Base-by-base conservation (phyloP, 2,888 invertebrate genomes). In the Leptogaster cylindrica region DNA sequence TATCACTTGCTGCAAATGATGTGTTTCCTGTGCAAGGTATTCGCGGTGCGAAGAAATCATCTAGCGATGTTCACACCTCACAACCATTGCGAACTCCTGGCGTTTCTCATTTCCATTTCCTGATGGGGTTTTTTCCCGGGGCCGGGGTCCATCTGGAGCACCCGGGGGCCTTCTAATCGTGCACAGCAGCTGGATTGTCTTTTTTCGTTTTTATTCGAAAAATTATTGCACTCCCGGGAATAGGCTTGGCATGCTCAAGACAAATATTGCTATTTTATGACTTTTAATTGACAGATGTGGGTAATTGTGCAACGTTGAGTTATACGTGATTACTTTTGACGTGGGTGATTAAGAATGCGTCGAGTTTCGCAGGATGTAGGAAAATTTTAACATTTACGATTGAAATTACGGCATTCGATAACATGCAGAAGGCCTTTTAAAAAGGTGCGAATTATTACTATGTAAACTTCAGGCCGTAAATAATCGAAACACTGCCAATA, bases 231-330 rank as follows among this genome's bases (percentile, higher is more conserved):
- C 44, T 10, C 10, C n/a, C 61, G 44, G 44, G 61, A 41, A 28
- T 61, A 28, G 61, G 61, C 61, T 61, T 61, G 61, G 61, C 61
- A 44, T 61, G 61, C 61, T 28, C 16, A 61, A 61, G 28, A 28
- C 61, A 61, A 61, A 61, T 61, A 61, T 61, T 61, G 44, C 44
- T n/a, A 61, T 33, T 61, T 61, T 61, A 61, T 61, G 61, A 61
- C 25, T 61, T 61, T 61, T 61, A 61, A 61, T 61, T 61, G 61
- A 61, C 61, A 44, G 41, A 61, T 41, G 61, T 61, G 41, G 61
- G 61, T 28, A 61, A 61, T 61, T 44, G 61, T n/a, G 28, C 41
- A 48, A 48, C 27, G 23, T 10, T 48, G 25, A n/a, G n/a, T 6
- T 23, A 48, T 48, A 27, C 23, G 12, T 48, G 27, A 48, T 25